Percentiles rank a stretch among this genome's conserved stretches.
Evolutionary conservation across 1,140 invertebrate species (phyloP).

Genomic region (Pachypeltis micranthus): DNA sequence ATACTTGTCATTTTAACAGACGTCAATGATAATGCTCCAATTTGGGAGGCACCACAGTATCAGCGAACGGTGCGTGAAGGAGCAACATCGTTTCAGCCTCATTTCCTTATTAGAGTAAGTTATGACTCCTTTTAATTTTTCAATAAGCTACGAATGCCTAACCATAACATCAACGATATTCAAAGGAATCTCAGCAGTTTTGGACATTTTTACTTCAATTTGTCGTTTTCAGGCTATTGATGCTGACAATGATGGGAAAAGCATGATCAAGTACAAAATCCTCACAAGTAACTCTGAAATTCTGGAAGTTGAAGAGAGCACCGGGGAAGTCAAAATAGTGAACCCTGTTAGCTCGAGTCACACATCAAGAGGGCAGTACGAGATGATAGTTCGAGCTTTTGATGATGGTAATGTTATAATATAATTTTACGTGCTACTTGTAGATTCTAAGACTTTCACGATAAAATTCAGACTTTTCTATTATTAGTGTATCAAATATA

Average conservation of each 20-base stretch:
- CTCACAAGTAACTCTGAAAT: conserved; percentile 49
- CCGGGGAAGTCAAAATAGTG: conserved; percentile 53
- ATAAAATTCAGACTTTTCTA: neutral
- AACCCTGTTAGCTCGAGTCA: conserved; percentile 52
- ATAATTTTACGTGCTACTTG: neutral
- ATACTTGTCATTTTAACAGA: conserved; percentile 58
- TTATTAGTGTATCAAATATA: neutral
- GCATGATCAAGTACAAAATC: conserved; percentile 51
- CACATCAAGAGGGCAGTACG: conserved; percentile 58
- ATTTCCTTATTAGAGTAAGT: conserved; percentile 49
- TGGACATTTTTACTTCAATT: no score
- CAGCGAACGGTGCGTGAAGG: conserved; percentile 58
- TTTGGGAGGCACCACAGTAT: conserved; percentile 60
- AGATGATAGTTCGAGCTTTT: conserved; percentile 53
- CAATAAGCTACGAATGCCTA: no score
- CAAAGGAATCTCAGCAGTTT: neutral
- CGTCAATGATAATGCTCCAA: conserved; percentile 71
- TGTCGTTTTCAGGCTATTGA: conserved; percentile 45
- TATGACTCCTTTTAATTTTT: neutral
- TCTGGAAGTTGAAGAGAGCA: conserved; percentile 48
- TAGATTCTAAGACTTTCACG: neutral
- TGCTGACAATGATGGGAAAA: conserved; percentile 57
- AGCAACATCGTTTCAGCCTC: conserved; percentile 57
- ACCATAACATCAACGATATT: no score
- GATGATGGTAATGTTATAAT: conserved; percentile 43